Evolutionary conservation across 2,113 vertebrate genomes (phyloP).

Genomic region (Archilochus colubris): DNA sequence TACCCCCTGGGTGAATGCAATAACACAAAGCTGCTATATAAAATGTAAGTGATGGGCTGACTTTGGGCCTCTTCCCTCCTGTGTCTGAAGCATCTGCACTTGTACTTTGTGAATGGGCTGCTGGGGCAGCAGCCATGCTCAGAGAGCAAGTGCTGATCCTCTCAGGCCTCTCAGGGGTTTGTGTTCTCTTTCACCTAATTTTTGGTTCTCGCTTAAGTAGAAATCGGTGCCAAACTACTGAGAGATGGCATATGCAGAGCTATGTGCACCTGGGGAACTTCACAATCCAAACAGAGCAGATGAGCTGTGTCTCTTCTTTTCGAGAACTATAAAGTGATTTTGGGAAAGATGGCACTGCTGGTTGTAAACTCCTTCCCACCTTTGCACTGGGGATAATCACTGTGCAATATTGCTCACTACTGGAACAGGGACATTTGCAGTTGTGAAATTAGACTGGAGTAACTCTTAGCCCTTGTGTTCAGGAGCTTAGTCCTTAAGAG

Average conservation of each 20-base stretch:
- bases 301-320: not conserved
- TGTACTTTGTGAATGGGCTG: not conserved
- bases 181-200: not conserved
- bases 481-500: not conserved
- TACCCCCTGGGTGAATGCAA: not conserved
- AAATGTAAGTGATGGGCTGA: accelerated
- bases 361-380: not conserved
- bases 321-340: not conserved
- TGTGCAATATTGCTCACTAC: not conserved
- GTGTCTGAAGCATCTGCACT: not conserved
- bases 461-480: not conserved
- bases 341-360: not conserved
- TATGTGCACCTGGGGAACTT: not conserved
- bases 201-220: not conserved
- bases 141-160: not conserved
- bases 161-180: not conserved
- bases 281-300: not conserved
- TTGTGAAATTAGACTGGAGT: not conserved
- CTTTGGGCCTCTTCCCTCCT: not conserved
- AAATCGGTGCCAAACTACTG: not conserved
- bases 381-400: not conserved
- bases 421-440: not conserved
- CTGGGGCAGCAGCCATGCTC: accelerated
- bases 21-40: accelerated
- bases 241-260: not conserved